Evolutionary conservation across 2,888 invertebrate genomes (phyloP), one percentile per base, ranked within the genome.

Genomic region (Erebia epiphron): DNA sequence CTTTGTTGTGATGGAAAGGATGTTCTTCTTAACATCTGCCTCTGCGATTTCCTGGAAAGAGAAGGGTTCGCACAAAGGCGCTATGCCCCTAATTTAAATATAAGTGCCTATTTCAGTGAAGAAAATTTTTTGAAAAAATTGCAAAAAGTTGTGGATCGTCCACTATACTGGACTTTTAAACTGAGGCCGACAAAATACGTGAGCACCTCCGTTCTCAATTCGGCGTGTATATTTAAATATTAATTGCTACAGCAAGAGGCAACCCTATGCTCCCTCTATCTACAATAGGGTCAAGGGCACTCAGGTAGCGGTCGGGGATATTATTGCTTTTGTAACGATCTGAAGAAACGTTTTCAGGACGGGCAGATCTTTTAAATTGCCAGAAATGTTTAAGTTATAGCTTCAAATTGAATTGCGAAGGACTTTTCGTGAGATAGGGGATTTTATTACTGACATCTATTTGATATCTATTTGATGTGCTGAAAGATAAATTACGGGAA

Each of bases 241-340:
- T 43, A 11, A 57, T 35, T 41, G n/a, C 10, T 9, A 10, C 3
- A 8, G 13, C 3, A 2, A 1, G 62, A 21, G 62, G 52, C 54
- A 64, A 18, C 64, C 64, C 64, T 64, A 64, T 52, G 16, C 49
- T 52, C 18, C 64, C 54, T n/a, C 64, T 16, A 5, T 64, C 16
- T 35, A 54, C 26, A 72, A 72, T 72, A 57, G 52, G 73, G 73
- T 70, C 73, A 74, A 74, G 73, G 73, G 69, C 64, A 26, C 65
- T 68, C 62, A 64, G 67, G 68, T 35, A 49, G 46, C 18, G 64
- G 63, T 41, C 52, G 67, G 57, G 65, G 62, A 72, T 68, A 73
- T 61, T 68, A 69, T 74, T 72, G 73, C 72, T 74, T 73, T 72
- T 72, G 71, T 74, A 72, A 74, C 71, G 72, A 72, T 57, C 57